Evolutionary conservation across 2,113 vertebrate genomes (phyloP).

Genomic region (Siniperca chuatsi): DNA sequence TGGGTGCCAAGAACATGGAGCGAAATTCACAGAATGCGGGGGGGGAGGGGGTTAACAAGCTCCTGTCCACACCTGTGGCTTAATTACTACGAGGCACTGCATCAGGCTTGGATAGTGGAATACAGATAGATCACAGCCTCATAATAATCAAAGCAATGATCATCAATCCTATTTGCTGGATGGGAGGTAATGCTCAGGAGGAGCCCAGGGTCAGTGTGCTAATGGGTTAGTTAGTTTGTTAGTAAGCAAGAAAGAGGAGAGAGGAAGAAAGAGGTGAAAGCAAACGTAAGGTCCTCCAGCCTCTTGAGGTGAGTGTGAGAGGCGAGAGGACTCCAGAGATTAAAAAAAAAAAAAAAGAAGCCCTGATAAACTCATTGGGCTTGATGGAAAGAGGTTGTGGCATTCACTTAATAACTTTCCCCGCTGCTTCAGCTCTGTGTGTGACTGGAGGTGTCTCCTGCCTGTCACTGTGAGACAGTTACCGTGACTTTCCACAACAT

Average conservation of each 20-base stretch:
- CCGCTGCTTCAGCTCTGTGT: constrained; percentile 31
- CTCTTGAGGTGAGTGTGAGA: neutral
- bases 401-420: constrained; percentile 73
- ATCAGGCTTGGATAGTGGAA: constrained; percentile 15
- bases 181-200: constrained; percentile 38
- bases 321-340: constrained; percentile 32
- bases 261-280: constrained; percentile 12
- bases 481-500: constrained; percentile 43
- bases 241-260: neutral
- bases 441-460: constrained; percentile 69
- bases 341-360: constrained; percentile 28
- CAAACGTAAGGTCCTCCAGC: constrained; percentile 24
- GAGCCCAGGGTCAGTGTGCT: constrained; percentile 56
- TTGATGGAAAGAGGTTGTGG: constrained; percentile 78
- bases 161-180: constrained; percentile 59
- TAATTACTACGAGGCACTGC: constrained; percentile 31
- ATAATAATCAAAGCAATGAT: constrained; percentile 56
- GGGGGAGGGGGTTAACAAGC: constrained; percentile 43
- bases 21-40: neutral
- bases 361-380: constrained; percentile 62
- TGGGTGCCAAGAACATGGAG: constrained; percentile 21
- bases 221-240: constrained; percentile 35
- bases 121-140: constrained; percentile 53
- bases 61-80: constrained; percentile 40
- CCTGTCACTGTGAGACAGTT: constrained; percentile 58